Percentiles rank a stretch among this genome's conserved stretches.
Conservation (phyloP, 2,797 vertebrate genomes). For the Betta splendens region DNA sequence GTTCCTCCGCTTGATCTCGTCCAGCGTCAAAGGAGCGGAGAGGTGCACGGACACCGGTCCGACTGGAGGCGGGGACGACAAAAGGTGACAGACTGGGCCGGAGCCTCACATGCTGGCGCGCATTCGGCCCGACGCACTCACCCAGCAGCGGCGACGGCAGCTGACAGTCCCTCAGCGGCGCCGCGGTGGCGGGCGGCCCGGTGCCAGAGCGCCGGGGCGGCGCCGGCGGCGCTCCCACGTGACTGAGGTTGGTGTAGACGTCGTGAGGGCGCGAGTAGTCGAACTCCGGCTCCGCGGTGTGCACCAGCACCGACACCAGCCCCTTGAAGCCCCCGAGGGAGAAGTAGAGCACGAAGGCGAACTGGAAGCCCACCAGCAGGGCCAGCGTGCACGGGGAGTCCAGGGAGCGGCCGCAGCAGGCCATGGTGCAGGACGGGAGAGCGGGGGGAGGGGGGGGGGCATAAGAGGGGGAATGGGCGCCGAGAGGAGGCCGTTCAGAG, state of each 20-base stretch:
- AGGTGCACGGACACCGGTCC: slow-evolving; percentile 92
- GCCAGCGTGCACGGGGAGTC: slow-evolving; percentile 91
- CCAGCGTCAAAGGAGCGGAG: slow-evolving; percentile 83
- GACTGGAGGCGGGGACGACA: slow-evolving; percentile 74
- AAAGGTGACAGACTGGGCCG: background rate
- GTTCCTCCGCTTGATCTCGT: slow-evolving; percentile 88
- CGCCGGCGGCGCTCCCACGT: slow-evolving; percentile 77
- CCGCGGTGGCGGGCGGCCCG: slow-evolving; percentile 59
- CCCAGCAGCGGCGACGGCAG: slow-evolving; percentile 89
- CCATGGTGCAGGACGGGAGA: slow-evolving; percentile 65
- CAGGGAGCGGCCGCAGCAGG: slow-evolving; percentile 80
- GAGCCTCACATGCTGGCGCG: background rate
- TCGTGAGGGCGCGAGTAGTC: slow-evolving; percentile 94
- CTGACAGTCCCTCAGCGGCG: slow-evolving; percentile 84
- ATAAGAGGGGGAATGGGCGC: slow-evolving; percentile 1
- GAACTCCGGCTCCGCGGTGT: slow-evolving; percentile 84
- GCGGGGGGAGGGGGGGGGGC: slow-evolving; percentile 1
- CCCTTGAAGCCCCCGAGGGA: slow-evolving; percentile 93
- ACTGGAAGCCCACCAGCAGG: slow-evolving; percentile 93
- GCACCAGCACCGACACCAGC: slow-evolving; percentile 89
- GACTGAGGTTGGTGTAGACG: slow-evolving; percentile 94
- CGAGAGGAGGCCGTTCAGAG: slow-evolving; percentile 21
- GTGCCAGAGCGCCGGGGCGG: slow-evolving; percentile 68
- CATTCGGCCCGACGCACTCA: slow-evolving; percentile 70
- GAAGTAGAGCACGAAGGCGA: slow-evolving; percentile 97